Evolutionary conservation across 2,113 vertebrate species (phyloP).

Genomic region (Morone chrysops): DNA sequence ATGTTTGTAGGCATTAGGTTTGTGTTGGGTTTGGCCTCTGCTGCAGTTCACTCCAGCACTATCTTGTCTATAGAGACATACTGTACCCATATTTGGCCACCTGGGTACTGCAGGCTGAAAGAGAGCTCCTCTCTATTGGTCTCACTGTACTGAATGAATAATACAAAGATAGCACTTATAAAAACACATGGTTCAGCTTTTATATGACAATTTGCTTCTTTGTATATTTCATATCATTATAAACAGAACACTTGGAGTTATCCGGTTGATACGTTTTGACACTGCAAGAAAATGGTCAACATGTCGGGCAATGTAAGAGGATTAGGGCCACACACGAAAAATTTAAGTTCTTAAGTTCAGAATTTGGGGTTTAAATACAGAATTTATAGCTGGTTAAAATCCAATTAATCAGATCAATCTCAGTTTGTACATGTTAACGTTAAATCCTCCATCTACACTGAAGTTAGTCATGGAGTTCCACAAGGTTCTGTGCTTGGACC

Average conservation of each 20-base stretch:
- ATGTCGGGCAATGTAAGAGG: too few species aligned
- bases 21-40: not conserved
- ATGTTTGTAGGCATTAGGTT: not conserved
- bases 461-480: too few species aligned
- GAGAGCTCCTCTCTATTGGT: not conserved
- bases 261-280: not conserved
- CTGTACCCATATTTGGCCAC: not conserved
- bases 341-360: too few species aligned
- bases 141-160: not conserved
- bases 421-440: too few species aligned
- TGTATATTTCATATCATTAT: not conserved
- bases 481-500: too few species aligned
- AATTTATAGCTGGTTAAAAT: too few species aligned
- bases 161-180: not conserved
- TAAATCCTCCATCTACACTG: too few species aligned
- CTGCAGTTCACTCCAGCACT: slow-evolving; percentile 18
- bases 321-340: too few species aligned
- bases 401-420: too few species aligned
- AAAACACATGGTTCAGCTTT: not conserved
- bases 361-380: too few species aligned
- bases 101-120: not conserved
- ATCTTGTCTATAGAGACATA: slow-evolving; percentile 5
- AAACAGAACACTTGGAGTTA: not conserved
- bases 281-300: not conserved
- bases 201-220: not conserved